Conservation (phyloP, 1,140 invertebrate genomes). For the Brachionus paranguensis region DNA sequence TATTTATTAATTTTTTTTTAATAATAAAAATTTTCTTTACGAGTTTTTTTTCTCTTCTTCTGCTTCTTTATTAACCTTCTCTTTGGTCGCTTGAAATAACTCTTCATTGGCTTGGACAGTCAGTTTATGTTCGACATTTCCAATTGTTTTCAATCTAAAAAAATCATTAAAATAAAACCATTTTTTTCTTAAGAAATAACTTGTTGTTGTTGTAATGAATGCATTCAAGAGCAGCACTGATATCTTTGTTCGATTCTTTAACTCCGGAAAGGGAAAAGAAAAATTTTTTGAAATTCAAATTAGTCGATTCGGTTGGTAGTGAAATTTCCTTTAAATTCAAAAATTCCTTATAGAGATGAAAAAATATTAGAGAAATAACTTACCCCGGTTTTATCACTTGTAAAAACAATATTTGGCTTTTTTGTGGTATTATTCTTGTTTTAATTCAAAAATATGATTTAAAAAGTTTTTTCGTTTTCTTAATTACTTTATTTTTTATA, state of each 20-base stretch:
- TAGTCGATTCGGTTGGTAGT: not conserved
- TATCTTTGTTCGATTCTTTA: slow-evolving; percentile 33
- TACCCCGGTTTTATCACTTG: slow-evolving; percentile 1
- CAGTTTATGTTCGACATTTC: slow-evolving; percentile 34
- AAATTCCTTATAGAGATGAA: not conserved
- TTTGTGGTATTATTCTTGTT: not conserved
- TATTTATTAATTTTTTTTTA: not conserved
- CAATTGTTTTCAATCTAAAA: slow-evolving; percentile 30
- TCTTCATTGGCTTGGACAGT: slow-evolving; percentile 40
- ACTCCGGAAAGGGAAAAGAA: slow-evolving; percentile 19
- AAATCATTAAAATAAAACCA: not conserved
- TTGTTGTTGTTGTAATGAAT: not conserved
- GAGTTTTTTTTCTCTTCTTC: slow-evolving; percentile 42
- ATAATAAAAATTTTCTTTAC: not conserved
- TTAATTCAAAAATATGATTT: not conserved
- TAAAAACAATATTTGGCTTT: slow-evolving; percentile 7
- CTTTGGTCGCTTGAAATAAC: slow-evolving; percentile 41
- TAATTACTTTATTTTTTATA: slow-evolving; percentile 17
- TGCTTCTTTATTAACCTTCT: slow-evolving; percentile 29
- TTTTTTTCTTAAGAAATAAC: not conserved
- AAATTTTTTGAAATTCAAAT: slow-evolving; percentile 26
- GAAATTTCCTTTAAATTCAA: not conserved
- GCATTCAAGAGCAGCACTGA: slow-evolving; percentile 20
- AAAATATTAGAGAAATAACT: not conserved
- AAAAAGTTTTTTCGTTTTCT: not conserved